Base-by-base conservation (phyloP, 2,888 invertebrate genomes). In the Cabera pusaria region DNA sequence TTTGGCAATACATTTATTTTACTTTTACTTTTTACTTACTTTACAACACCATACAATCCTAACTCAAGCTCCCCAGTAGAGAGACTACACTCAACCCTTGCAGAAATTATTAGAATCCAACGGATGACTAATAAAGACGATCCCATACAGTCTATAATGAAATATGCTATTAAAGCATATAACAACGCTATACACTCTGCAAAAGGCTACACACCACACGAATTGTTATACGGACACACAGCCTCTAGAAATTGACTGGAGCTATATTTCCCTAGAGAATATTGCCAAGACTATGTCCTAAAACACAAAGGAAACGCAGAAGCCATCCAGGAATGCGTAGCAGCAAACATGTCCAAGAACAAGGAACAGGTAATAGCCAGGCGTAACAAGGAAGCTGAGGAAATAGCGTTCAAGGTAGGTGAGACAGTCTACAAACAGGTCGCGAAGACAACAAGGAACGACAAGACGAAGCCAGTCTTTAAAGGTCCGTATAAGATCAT, bases 251-350 rank as follows among this genome's bases (percentile, higher is more conserved):
- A 51, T 36, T 66, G 44, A 28, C 44, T 49, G 52, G 62, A 59
- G 38, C 34, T 50, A 51, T 62, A 52, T 52, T 72, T 32, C 47
- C 58, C 53, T 1, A 48, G 52, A 37, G 56, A 62, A 49, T 94
- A 82, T 57, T 93, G 90, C 10, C 94, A 89, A 6, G 95, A 94
- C 68, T 94, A 93, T 25, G 93, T 91, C 1, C 93, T 94, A 37
- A 92, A 90, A 73, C 96, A 96, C 26, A 54, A 19, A 20, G 41
- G 46, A 38, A 48, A 37, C 40, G 49, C 49, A 40, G 52, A 59
- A 47, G 38, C 38, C 3, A 31, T 48, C 0, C 51, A 62, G 6
- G 49, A 53, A 43, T 3, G 44, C 16, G 27, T 58, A 1, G 35
- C 34, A 0, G 28, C 3, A 0, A 49, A 50, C 37, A 2, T 54